These are phyloP conservation scores for Drosophila bifasciata DNA, from an alignment of 1,140 invertebrate species.

Conservation along the genomic window DNA sequence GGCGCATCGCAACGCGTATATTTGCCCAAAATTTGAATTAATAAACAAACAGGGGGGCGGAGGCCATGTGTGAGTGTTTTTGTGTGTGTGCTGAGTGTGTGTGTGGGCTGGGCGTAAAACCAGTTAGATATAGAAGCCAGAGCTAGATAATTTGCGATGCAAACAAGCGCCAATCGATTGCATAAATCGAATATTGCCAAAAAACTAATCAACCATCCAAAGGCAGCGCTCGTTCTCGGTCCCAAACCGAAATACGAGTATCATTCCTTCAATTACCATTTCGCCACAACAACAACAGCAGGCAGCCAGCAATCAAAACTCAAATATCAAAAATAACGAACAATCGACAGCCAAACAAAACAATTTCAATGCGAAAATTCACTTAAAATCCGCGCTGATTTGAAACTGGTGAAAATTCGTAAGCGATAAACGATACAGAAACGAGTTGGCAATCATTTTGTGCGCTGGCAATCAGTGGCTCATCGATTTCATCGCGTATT, in stretches of 20 bases:
- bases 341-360: background rate
- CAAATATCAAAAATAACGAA: background rate
- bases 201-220: slow-evolving; percentile 30
- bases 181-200: slow-evolving; percentile 7
- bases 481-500: slow-evolving; percentile 12
- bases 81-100: slow-evolving; percentile 2
- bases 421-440: background rate
- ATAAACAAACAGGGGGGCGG: slow-evolving; percentile 18
- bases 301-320: no score
- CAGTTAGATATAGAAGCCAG: background rate
- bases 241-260: no score
- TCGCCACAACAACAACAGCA: no score
- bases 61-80: background rate
- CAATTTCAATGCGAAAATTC: no score
- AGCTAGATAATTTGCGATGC: slow-evolving; percentile 23
- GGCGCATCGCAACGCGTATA: slow-evolving; percentile 29
- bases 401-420: no score
- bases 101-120: background rate
- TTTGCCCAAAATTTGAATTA: slow-evolving; percentile 33
- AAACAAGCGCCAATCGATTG: slow-evolving; percentile 4
- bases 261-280: no score
- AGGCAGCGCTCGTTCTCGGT: background rate
- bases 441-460: background rate
- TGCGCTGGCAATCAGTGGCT: background rate
- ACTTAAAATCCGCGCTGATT: no score